Base-by-base conservation (phyloP, 2,888 invertebrate species). In the Bugulina stolonifera region DNA sequence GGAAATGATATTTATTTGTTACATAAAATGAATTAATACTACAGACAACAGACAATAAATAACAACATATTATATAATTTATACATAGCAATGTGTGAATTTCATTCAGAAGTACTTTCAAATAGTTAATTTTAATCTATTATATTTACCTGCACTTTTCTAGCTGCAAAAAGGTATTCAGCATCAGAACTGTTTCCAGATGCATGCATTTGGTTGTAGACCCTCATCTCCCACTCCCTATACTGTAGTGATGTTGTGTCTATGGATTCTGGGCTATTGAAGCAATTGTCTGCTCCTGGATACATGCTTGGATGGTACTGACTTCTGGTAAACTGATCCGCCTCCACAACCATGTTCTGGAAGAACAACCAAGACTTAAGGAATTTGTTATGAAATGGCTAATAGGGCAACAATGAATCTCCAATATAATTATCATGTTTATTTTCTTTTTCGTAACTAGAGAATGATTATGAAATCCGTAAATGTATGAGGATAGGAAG, bases 161-260 rank as follows among this genome's bases (percentile, higher is more conserved):
- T 64, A 10, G 64, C 64, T 29, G 64, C 64, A 64, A 64, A 32
- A 10, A 64, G 18, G 27, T 64, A 64, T 2, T 64, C 64, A 64
- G 64, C 64, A 5, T 64, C 64, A 14, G 64, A 14, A 27, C 29
- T n/a, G n/a, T 22, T 27, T 5, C 25, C 29, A 27, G 14, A 14
- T 14, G 22, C 25, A 22, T 25, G 22, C 23, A 25, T 23, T 34
- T 64, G 64, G n/a, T 64, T 64, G 27, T 64, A 64, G 32, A 64
- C 64, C 32, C 64, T 64, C 64, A 64, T 64, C 64, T 64, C 64
- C 64, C 64, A 64, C 64, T 64, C 64, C n/a, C 64, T 64, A 32
- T 64, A 64, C 64, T 64, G 64, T 3, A 64, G n/a, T 14, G 14
- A 25, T 29, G 29, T 18, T 5, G 14, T n/a, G 5, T 29, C 32